Evolutionary conservation across 2,888 invertebrate genomes (phyloP), one percentile per base, ranked within the genome.

Genomic region (Dynastes hyllus): DNA sequence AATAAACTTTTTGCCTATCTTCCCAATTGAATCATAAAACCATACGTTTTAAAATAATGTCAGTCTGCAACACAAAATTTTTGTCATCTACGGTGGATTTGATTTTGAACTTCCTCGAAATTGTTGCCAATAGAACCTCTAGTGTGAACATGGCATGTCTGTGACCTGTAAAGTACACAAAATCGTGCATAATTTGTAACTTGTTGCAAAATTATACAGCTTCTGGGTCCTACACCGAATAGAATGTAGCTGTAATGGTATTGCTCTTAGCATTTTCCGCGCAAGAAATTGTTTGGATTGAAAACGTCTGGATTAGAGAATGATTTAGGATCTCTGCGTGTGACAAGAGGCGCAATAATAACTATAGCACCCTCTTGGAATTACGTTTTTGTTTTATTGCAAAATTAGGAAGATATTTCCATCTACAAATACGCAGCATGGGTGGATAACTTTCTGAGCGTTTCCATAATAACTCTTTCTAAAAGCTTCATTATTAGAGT

Each of bases 401-500:
- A 22, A 22, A 22, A 22, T 22, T 22, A 22, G 22, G 22, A 22
- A 22, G 22, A 22, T 22, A 22, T 22, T 22, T 22, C 22, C 22
- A 22, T 84, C 95, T 91, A 6, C 95, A 95, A 84, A 96, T 95
- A 27, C 94, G 89, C 40, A 95, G 95, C 75, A 96, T 94, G 82
- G 95, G 95, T 78, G 95, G 95, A 86, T 93, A 22, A 96, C 91
- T 95, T 90, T 84, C 95, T 91, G 29, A 95, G 89, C 2, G 95
- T 94, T 88, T 96, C 95, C 93, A 96, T 92, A 69, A 96, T 91
- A 80, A 95, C 95, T 80, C 95, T 91, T 88, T 96, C 96, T 83
- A 96, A 89, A 85, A 95, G 95, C 88, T 96, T 96, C 95, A 96
- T 95, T 88, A 95, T 94, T n/a, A 95, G 87, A 1, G 95, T 95